A percentile compares a stretch with the other conserved stretches of the same genome.
phyloP scores from a whole-genome alignment of 2,888 invertebrate species.

The Cylindroiulus punctatus region DNA sequence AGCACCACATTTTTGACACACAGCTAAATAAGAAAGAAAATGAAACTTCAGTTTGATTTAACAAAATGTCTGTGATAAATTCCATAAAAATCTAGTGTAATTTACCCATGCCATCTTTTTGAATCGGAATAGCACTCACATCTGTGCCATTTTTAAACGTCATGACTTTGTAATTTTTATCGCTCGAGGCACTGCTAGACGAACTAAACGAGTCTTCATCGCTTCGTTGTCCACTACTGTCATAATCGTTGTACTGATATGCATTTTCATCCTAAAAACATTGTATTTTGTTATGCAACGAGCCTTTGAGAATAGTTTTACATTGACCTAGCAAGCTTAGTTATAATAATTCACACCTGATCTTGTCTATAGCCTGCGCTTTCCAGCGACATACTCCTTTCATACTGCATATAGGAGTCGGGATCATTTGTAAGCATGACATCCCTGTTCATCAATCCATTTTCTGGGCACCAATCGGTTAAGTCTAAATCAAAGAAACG shows the following conservation, averaged over 20 bases:
- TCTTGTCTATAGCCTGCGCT: neutral
- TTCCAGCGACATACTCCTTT: slow-evolving; percentile 14
- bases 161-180: slow-evolving; percentile 48
- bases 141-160: slow-evolving; percentile 81
- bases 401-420: neutral
- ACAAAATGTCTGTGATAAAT: neutral
- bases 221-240: slow-evolving; percentile 50
- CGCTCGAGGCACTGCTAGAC: neutral
- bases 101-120: slow-evolving; percentile 89
- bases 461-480: slow-evolving; percentile 41
- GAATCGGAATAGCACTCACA: slow-evolving; percentile 85
- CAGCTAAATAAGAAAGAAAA: slow-evolving; percentile 69
- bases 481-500: slow-evolving; percentile 26
- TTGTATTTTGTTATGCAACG: too few relatives aligned
- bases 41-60: neutral
- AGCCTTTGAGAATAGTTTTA: too few relatives aligned
- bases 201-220: slow-evolving; percentile 40
- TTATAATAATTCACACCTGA: neutral
- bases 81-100: slow-evolving; percentile 57
- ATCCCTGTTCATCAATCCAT: slow-evolving; percentile 52
- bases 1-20: slow-evolving; percentile 85
- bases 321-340: neutral
- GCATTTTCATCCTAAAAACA: slow-evolving; percentile 51
- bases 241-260: slow-evolving; percentile 48
- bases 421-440: slow-evolving; percentile 50